Conservation (phyloP, 2,888 invertebrate species). For the Aradus depressus region DNA sequence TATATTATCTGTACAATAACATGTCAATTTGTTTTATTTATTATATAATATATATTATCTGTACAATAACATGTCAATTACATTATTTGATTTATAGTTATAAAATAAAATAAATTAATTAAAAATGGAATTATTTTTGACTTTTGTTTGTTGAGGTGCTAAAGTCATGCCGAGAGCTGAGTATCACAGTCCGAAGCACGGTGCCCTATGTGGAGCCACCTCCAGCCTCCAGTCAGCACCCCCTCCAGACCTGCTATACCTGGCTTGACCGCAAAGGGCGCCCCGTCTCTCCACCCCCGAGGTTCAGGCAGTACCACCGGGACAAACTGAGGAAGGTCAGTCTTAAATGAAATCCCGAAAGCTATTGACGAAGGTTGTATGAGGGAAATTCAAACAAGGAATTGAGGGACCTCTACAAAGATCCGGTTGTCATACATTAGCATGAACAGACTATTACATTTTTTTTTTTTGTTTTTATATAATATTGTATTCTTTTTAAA, state of each 20-base stretch:
- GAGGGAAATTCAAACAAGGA: no score
- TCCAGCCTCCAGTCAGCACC: slow-evolving; percentile 39
- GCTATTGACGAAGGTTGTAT: background rate
- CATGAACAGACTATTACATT: background rate
- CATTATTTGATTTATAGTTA: no score
- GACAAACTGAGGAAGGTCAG: slow-evolving; percentile 50
- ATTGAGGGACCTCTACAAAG: no score
- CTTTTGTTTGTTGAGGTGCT: slow-evolving; percentile 54
- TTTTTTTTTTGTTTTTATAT: background rate
- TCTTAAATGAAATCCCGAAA: background rate
- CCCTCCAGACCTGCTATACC: slow-evolving; percentile 54
- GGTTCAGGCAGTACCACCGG: slow-evolving; percentile 43
- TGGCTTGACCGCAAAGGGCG: slow-evolving; percentile 91
- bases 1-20: no score
- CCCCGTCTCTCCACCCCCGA: slow-evolving; percentile 71
- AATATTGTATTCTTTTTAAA: slow-evolving; percentile 1
- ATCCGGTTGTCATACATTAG: no score
- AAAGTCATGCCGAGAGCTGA: slow-evolving; percentile 75
- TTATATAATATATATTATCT: no score
- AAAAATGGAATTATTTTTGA: background rate
- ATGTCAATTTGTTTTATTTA: no score
- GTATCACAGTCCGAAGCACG: slow-evolving; percentile 78
- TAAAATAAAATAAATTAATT: no score
- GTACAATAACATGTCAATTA: no score
- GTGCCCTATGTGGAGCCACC: slow-evolving; percentile 48